Evolutionary conservation across 2,888 invertebrate genomes (phyloP), one percentile per base, ranked within the genome.

Genomic region (Parnassius orleans): DNA sequence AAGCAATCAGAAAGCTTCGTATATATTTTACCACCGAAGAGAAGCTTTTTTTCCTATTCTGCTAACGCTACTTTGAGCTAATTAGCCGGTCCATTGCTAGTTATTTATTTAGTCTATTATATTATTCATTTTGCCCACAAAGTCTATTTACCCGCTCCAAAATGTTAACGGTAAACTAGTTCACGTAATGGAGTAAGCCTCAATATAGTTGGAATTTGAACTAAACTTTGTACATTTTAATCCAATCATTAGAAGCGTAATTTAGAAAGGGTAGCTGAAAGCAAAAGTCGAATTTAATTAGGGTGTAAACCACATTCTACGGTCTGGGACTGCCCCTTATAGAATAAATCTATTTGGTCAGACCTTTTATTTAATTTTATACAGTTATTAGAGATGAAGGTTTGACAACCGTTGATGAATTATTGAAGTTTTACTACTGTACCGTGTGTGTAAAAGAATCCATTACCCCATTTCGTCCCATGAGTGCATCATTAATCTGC

Each of bases 231-330:
- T 62, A 54, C 53, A 50, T 58, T 62, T 62, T 57, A 62, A 58
- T 58, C 62, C 53, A 51, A 58, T 54, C 57, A 58, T 62, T 62
- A 62, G 57, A 62, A 42, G 50, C 43, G 57, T 62, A 62, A 62
- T 62, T 62, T 58, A 57, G 57, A 62, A 57, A 44, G 62, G 62
- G 58, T 57, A 57, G 53, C 50, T 57, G 62, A 53, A 50, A 50
- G 54, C 57, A 53, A 57, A 53, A 62, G 57, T 57, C 53, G 19
- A 19, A 57, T 62, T 57, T 62, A 62, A 62, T 62, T 62, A 62
- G 57, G 57, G 62, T 48, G 57, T 42, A 57, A 50, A 57, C 57
- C 62, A 53, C 57, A 62, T 46, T 48, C 43, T 53, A 24, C 14
- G 53, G 46, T 46, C 19, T 42, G 10, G 51, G 15, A 50, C 57